These are phyloP conservation scores for Orchestes rusci DNA, from an alignment of 2,888 invertebrate genomes.

Conservation along the genomic window DNA sequence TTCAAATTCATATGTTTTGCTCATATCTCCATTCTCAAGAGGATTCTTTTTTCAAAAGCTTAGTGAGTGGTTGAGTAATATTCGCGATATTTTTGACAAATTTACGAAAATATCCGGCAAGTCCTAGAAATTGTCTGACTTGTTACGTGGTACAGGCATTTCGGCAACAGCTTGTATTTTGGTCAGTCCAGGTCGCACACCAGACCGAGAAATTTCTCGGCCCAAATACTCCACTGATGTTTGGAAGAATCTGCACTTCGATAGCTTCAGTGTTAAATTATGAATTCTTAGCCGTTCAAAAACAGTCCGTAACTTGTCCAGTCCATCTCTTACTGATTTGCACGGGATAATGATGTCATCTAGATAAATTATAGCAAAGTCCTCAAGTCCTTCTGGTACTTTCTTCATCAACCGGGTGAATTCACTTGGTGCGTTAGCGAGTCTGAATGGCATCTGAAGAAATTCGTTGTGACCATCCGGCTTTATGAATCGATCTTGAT, in stretches of 20 bases:
- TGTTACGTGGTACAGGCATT: no score
- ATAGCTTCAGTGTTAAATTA: constrained; percentile 22
- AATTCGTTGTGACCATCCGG: constrained; percentile 23
- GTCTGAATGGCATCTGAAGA: no score
- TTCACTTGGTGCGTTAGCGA: constrained; percentile 8
- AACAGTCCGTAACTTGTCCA: constrained; percentile 16
- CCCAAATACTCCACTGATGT: constrained; percentile 29
- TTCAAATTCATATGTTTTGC: constrained; percentile 14
- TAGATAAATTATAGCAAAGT: no score
- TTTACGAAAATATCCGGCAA: constrained; percentile 33
- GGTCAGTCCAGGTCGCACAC: no score
- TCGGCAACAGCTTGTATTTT: no score
- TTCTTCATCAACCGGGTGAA: constrained; percentile 9
- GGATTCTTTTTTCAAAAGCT: constrained; percentile 11
- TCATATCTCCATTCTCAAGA: constrained; percentile 16
- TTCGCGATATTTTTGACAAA: constrained; percentile 24
- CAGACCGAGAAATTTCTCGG: constrained; percentile 26
- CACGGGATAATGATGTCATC: no score
- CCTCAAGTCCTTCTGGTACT: no score
- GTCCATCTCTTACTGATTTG: no score
- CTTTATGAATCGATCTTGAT: constrained; percentile 24
- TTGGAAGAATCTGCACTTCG: constrained; percentile 23
- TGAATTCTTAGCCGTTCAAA: constrained; percentile 12
- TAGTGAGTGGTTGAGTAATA: no score
- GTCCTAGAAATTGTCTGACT: no score